Evolutionary conservation across 23 tunicate species (phyloP), one percentile per base, ranked within the genome.

Genomic region (Trididemnum nubilum): DNA sequence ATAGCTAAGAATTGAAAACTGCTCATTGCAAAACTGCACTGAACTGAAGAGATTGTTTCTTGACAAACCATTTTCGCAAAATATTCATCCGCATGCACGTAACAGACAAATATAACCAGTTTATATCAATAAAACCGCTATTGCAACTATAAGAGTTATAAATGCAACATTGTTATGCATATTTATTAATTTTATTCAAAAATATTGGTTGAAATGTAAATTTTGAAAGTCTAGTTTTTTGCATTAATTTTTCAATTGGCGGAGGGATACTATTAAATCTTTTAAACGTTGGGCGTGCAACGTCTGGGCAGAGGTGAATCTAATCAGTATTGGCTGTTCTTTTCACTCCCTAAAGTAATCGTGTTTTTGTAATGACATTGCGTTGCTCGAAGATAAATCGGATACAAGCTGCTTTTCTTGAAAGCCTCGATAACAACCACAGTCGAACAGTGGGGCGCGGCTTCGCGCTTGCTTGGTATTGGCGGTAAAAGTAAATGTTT

Each of bases 291-390:
- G 75, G 91, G 81, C 81, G 91, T 84, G 85, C 85, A 81, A 65
- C 91, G 91, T 73, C 31, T 35, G 81, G 91, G 77, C 91, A 54
- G 40, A 37, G 76, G 31, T 5, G 39, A 34, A 31, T 52, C 72
- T 79, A 78, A 71, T 65, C 40, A 52, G 40, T 21, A 70, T 51
- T 31, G 81, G 91, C 91, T 81, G 85, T 87, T 87, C 85, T 51
- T 87, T 87, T 87, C 85, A 73, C 91, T 87, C 91, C 91, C 91
- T 87, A 1, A 34, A 18, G 21, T 37, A 25, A 35, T 25, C 61
- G 90, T 86, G 81, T 87, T 87, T 87, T 80, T 81, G 86, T 73
- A 73, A 87, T 80, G 73, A 80, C 91, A 66, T 73, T 81, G 71
- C 40, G 67, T 82, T 87, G 36, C 39, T 28, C 79, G 32, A 81